Base-by-base conservation (phyloP, 2,888 invertebrate species). In the Pseudanteris insignis region DNA sequence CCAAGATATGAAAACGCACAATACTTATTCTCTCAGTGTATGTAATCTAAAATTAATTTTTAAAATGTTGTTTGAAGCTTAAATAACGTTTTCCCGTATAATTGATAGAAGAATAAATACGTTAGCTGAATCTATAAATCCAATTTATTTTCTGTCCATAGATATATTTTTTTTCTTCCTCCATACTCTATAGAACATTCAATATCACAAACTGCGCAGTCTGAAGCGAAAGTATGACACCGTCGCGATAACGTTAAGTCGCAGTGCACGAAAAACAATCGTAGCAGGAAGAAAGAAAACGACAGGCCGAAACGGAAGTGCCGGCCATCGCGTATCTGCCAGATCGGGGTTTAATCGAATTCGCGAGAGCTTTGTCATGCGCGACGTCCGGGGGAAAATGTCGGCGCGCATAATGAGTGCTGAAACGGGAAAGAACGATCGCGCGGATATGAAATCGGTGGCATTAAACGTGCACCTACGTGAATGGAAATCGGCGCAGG, bases 141-240 rank as follows among this genome's bases (percentile, higher is more conserved):
- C n/a, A n/a, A n/a, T n/a, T n/a, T n/a, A n/a, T n/a, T n/a, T n/a
- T n/a, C n/a, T n/a, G n/a, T n/a, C n/a, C n/a, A n/a, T n/a, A n/a
- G n/a, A n/a, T n/a, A n/a, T n/a, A n/a, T n/a, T n/a, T n/a, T n/a
- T n/a, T n/a, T n/a, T n/a, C n/a, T n/a, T n/a, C n/a, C n/a, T n/a
- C n/a, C n/a, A n/a, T n/a, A n/a, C n/a, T n/a, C n/a, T n/a, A n/a
- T n/a, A n/a, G n/a, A n/a, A n/a, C n/a, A n/a, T n/a, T n/a, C n/a
- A n/a, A n/a, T n/a, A n/a, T 43, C 40, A 8, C 40, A 46, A 59
- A 51, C 48, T 50, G 46, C 6, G 51, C 51, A 59, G 46, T 51
- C 40, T 46, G 51, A 59, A 51, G 41, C 40, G 36, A 59, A 51
- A 51, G 29, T 59, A 53, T 53, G 26, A 40, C 51, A 30, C 40